Evolutionary conservation across 30 jellyfish, hydroid and myxozoan genomes (phyloP).

Genomic region (Aurelia aurita): DNA sequence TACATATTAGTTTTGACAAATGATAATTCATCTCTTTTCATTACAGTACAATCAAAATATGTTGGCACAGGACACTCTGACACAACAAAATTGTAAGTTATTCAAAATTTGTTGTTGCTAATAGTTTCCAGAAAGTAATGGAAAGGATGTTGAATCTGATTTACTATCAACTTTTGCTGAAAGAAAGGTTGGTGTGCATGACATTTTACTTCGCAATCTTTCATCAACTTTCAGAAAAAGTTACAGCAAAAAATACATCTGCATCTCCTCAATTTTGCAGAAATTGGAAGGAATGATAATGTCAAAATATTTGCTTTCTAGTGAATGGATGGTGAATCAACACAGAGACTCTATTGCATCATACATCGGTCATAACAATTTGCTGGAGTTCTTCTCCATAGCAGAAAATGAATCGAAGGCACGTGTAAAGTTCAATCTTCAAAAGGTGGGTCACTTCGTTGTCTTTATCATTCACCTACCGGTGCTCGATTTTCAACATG

Average conservation of each 20-base stretch:
- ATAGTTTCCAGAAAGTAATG: neutral
- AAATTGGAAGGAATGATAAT: too few relatives aligned
- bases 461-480: too few relatives aligned
- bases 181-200: too few relatives aligned
- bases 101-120: neutral
- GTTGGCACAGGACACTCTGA: constrained; percentile 97
- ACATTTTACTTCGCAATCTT: too few relatives aligned
- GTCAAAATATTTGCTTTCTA: neutral
- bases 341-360: constrained; percentile 96
- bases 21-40: neutral
- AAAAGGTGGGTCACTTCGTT: constrained; percentile 45
- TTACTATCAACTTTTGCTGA: neutral
- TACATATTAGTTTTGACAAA: neutral
- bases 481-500: too few relatives aligned
- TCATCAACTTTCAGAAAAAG: too few relatives aligned
- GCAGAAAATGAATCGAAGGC: constrained; percentile 93
- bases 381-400: constrained; percentile 85
- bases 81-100: constrained; percentile 85
- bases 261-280: too few relatives aligned
- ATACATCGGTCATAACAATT: constrained; percentile 86
- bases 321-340: constrained; percentile 97
- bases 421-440: constrained; percentile 80
- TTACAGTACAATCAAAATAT: constrained; percentile 88
- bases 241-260: too few relatives aligned
- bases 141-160: neutral